Base-by-base conservation (phyloP, 2,113 vertebrate genomes). In the Caretta caretta region DNA sequence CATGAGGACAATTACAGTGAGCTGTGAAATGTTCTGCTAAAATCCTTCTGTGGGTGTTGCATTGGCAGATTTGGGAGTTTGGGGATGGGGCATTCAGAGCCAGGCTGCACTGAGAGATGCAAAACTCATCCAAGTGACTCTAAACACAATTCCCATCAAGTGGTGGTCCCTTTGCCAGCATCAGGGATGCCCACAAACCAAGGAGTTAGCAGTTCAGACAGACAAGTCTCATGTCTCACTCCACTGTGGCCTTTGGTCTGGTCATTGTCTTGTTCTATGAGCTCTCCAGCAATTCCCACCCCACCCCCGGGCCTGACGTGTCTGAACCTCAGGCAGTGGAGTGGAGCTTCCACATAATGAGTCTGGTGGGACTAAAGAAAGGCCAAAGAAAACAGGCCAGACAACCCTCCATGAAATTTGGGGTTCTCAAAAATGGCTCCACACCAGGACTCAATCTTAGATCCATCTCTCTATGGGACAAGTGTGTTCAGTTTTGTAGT, bases 381-480 rank as follows among this genome's bases (percentile, higher is more conserved):
- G 5, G 0, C 4, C 62, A 53, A 78, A 25, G 91, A 4, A 4
- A 82, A 79, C 25, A 75, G 29, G 6, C 11, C 78, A 2, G 0
- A 2, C 1, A 0, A 5, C 79, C 50, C 42, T 51, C 81, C 19
- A 84, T 75, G 69, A 75, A 76, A 0, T 5, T 83, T 31, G 24
- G 0, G 24, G 10, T 56, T 56, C 31, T 82, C 20, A 82, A 82
- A 25, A 27, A n/a, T 16, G 0, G 16, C 42, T 50, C 53, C 69
- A 59, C 11, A 29, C 46, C 35, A 91, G 78, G 57, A 31, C 9
- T 13, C 2, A 59, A 38, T 24, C 50, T 92, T 92, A 48, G 50
- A 12, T 76, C 6, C 16, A 57, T 57, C 38, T 78, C 53, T 46
- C 48, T 59, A 12, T 6, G 0, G 0, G 54, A 87, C 86, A 89